Base-by-base conservation (phyloP, 2,888 invertebrate species). In the Malthinus seriepunctatus region DNA sequence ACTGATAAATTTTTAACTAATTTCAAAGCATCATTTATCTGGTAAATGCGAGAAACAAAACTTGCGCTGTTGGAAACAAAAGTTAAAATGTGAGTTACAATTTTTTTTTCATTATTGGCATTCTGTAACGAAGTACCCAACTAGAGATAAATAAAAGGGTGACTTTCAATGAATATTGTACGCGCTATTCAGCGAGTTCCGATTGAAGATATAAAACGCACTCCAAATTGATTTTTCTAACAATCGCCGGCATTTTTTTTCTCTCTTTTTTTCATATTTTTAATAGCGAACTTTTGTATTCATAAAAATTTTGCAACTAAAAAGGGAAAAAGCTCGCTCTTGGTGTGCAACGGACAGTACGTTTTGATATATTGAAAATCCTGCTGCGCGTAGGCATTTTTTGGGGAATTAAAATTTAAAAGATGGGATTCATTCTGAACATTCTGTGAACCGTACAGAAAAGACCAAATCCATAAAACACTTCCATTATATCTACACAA, bases 391-490 rank as follows among this genome's bases (percentile, higher is more conserved):
- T 12, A 11, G 8, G n/a, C 12, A 11, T 23, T 23, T 68, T 64
- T 23, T 23, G 23, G 63, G 68, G 70, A 71, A 71, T 73, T 71
- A 73, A 73, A 71, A 68, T 66, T 59, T 60, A 66, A 67, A 60
- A 69, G 68, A 71, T 67, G 69, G 66, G 67, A 69, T 66, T 65
- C 51, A 60, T 63, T 70, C 66, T 68, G 67, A 66, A 67, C 67
- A 67, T 62, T 63, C 63, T 60, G 62, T 65, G 67, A 69, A 69
- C 71, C 69, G 67, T 69, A 65, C 60, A 56, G 65, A 63, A 65
- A 63, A 54, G 47, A 42, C 60, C 55, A 60, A 56, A 60, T 60
- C 60, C 60, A 60, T 60, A 60, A 60, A 60, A 60, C 54, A 60
- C 60, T 55, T 55, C 54, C 55, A 60, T 60, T 60, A 60, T 60